A percentile compares a stretch with the other conserved stretches of the same genome.
Conservation (phyloP, 2,888 invertebrate genomes). For the Xestia xanthographa region DNA sequence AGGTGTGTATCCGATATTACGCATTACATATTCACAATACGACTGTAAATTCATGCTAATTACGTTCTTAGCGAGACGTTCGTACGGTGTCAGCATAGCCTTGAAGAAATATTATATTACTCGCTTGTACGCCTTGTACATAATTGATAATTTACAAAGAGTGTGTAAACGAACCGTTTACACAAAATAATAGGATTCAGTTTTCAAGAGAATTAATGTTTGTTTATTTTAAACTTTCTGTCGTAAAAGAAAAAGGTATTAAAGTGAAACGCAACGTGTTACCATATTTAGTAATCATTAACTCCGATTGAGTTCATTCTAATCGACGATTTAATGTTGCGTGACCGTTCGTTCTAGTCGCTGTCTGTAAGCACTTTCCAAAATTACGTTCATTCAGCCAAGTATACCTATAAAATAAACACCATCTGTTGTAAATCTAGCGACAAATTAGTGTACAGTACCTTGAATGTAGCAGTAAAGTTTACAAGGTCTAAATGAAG, state of each 20-base stretch:
- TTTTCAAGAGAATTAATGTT: conserved; percentile 5
- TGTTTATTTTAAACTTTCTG: conserved; percentile 6
- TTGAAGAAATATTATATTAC: conserved; percentile 71
- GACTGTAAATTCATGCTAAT: conserved; percentile 80
- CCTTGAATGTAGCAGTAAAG: neutral
- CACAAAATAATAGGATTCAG: conserved; percentile 5
- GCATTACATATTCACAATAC: conserved; percentile 75
- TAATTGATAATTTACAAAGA: conserved; percentile 60
- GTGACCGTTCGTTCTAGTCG: conserved; percentile 75
- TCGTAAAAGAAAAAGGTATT: conserved; percentile 18
- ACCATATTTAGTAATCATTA: conserved; percentile 67
- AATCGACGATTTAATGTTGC: conserved; percentile 78
- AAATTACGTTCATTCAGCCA: conserved; percentile 75
- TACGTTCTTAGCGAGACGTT: conserved; percentile 68
- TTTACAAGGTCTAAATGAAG: conserved; percentile 6
- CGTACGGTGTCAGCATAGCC: conserved; percentile 74
- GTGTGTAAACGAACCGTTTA: conserved; percentile 34
- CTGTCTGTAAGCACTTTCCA: conserved; percentile 78
- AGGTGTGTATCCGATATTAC: conserved; percentile 72
- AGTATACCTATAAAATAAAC: neutral
- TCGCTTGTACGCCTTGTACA: conserved; percentile 50
- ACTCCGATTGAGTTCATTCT: conserved; percentile 74
- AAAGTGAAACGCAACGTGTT: conserved; percentile 56
- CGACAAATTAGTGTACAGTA: conserved; percentile 1
- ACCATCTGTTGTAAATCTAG: neutral